Evolutionary conservation across 2,113 vertebrate species (phyloP).

Genomic region (Pygathrix nemaeus): DNA sequence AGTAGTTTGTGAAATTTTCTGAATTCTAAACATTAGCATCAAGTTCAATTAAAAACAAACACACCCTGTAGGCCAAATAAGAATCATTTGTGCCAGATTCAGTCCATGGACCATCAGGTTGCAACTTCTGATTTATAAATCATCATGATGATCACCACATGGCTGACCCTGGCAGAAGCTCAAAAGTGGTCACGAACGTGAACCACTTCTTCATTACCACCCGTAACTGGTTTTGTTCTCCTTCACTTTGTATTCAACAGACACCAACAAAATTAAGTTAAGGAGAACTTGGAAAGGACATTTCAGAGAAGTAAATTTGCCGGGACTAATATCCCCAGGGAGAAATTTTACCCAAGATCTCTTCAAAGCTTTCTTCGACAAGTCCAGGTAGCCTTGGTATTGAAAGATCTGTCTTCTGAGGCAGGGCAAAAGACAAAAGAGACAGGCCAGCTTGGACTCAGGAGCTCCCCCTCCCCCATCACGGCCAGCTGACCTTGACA

Average conservation of each 20-base stretch:
- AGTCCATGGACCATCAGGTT: conserved; percentile 25
- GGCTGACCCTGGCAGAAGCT: conserved; percentile 31
- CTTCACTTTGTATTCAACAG: neutral
- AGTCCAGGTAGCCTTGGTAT: neutral
- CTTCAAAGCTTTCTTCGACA: neutral
- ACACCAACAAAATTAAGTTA: neutral
- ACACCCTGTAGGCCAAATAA: neutral
- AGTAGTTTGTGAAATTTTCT: conserved; percentile 7
- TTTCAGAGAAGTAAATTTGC: neutral
- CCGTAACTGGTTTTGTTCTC: neutral
- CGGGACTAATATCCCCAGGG: neutral
- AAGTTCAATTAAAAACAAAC: conserved; percentile 44
- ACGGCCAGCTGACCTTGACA: conserved; percentile 42
- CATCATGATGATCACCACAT: conserved; percentile 59
- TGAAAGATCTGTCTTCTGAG: neutral
- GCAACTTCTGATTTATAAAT: conserved; percentile 65
- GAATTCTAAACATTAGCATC: conserved; percentile 45
- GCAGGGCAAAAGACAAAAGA: neutral
- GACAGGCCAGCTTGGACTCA: neutral
- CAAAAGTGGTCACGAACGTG: neutral
- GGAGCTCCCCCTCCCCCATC: neutral
- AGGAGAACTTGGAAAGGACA: neutral
- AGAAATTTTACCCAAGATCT: neutral
- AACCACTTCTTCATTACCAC: neutral
- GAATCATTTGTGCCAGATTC: conserved; percentile 31